Evolutionary conservation across 1,140 invertebrate species (phyloP).

Genomic region (Drosophila pectinifera): DNA sequence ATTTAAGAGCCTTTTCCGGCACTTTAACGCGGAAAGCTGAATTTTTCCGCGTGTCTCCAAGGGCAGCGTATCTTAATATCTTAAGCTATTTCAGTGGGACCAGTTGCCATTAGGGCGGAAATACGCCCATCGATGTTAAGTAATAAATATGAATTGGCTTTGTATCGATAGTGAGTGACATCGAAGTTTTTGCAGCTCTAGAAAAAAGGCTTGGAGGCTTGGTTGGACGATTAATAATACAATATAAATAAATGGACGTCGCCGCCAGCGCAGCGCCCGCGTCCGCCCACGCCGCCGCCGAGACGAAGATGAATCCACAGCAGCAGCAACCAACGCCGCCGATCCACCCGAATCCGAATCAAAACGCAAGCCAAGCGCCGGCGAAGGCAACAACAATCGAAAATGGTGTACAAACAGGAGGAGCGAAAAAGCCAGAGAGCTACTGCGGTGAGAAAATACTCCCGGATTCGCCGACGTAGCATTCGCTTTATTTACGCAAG

Average conservation of each 20-base stretch:
- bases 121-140: too few species aligned
- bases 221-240: constrained; percentile 43
- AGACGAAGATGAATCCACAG: constrained; percentile 45
- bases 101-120: too few species aligned
- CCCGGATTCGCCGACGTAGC: background rate
- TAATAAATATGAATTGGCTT: too few species aligned
- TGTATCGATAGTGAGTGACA: background rate
- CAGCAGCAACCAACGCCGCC: constrained; percentile 21
- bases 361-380: constrained; percentile 46
- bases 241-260: constrained; percentile 61
- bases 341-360: constrained; percentile 34
- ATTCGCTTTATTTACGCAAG: constrained; percentile 2
- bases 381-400: constrained; percentile 57
- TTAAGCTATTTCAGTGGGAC: too few species aligned
- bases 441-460: constrained; percentile 49
- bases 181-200: background rate
- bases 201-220: constrained; percentile 53
- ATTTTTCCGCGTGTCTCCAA: too few species aligned
- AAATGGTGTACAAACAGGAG: constrained; percentile 79
- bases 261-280: constrained; percentile 33
- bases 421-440: constrained; percentile 67
- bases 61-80: too few species aligned
- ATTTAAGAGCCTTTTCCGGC: too few species aligned
- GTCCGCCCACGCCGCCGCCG: constrained; percentile 38
- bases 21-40: too few species aligned